These are phyloP conservation scores for Drosophila mulleri DNA, from an alignment of 2,888 invertebrate genomes.

Conservation along the genomic window DNA sequence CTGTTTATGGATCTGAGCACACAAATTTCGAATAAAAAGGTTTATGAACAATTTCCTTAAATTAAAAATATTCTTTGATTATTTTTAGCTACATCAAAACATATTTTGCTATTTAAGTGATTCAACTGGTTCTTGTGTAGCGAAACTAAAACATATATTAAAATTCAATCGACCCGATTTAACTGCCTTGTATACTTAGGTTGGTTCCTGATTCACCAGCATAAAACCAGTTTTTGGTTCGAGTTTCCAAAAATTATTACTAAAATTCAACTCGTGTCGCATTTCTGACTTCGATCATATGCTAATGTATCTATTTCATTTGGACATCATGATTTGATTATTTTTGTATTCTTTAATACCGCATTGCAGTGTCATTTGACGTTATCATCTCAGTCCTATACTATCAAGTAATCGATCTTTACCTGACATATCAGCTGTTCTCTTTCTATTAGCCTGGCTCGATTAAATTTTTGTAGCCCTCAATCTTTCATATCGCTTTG, in stretches of 20 bases:
- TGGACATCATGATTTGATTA: no score
- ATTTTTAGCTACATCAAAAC: not conserved
- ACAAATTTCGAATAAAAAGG: not conserved
- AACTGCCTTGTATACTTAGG: no score
- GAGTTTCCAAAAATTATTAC: no score
- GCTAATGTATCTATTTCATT: not conserved
- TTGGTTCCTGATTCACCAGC: not conserved
- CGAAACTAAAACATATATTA: no score
- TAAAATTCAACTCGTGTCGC: no score
- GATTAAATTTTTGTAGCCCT: slow-evolving; percentile 25
- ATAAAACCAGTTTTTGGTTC: not conserved
- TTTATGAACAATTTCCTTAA: not conserved
- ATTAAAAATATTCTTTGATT: not conserved
- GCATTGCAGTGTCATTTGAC: not conserved
- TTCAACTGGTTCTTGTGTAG: not conserved
- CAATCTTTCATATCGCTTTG: slow-evolving; percentile 20
- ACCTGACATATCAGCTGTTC: slow-evolving; percentile 9
- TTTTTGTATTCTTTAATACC: not conserved
- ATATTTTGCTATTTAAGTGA: not conserved
- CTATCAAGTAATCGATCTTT: slow-evolving; percentile 42
- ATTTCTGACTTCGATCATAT: not conserved
- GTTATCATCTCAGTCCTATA: not conserved
- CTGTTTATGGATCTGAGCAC: not conserved
- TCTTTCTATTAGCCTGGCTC: not conserved
- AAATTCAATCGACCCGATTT: no score